A percentile compares a stretch with the other conserved stretches of the same genome.
Evolutionary conservation across 1,140 invertebrate genomes (phyloP).

Genomic region (Idris sp.): DNA sequence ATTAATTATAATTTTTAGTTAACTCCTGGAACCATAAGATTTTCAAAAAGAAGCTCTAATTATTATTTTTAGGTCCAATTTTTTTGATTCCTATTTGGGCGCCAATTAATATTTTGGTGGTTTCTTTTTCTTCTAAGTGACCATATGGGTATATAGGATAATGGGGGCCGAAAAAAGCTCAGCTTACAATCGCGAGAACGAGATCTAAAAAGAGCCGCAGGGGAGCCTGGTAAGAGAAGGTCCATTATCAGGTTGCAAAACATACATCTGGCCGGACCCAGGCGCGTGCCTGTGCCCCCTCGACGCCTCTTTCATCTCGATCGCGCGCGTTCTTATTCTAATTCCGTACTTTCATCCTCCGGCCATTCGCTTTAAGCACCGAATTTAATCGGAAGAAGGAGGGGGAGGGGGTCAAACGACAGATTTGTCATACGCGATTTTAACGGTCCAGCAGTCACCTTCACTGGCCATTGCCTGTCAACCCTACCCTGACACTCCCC

Average conservation of each 20-base stretch:
- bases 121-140: constrained; percentile 66
- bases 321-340: constrained; percentile 28
- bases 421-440: constrained; percentile 66
- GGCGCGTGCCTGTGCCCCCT: constrained; percentile 69
- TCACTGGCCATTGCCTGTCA: constrained; percentile 26
- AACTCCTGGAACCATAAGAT: no score
- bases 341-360: constrained; percentile 28
- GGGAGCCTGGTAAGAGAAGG: constrained; percentile 70
- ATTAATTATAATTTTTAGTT: no score
- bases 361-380: constrained; percentile 26
- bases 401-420: constrained; percentile 51
- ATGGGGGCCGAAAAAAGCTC: constrained; percentile 72
- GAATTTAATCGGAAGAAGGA: constrained; percentile 36
- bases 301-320: constrained; percentile 62
- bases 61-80: no score
- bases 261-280: constrained; percentile 73
- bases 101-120: no score
- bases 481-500: constrained; percentile 18
- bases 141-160: constrained; percentile 72
- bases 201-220: constrained; percentile 76
- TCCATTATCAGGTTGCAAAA: constrained; percentile 78
- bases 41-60: no score
- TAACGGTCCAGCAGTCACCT: constrained; percentile 58
- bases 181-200: constrained; percentile 73
- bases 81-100: no score